Evolutionary conservation across 2,797 vertebrate species (phyloP).

Genomic region (Tauraco hartlaubi): DNA sequence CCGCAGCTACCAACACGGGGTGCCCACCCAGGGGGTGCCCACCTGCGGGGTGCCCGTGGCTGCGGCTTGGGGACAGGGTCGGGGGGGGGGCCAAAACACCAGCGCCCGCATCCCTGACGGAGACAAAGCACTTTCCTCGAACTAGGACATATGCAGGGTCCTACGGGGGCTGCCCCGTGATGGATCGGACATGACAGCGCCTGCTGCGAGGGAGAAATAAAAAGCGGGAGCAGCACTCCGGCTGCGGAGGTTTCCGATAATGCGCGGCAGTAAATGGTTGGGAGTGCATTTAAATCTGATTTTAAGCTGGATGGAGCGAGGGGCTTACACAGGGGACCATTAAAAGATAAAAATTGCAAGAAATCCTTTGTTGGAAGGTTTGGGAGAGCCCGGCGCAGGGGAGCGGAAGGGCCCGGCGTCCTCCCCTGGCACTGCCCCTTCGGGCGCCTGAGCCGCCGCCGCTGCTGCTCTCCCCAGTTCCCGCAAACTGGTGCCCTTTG

Average conservation of each 20-base stretch:
- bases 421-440: not conserved
- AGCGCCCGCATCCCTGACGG: not conserved
- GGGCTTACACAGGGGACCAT: not conserved
- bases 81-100: fast-evolving
- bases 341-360: not conserved
- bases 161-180: slow-evolving; percentile 1
- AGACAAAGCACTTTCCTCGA: not conserved
- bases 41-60: not conserved
- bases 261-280: not conserved
- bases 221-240: not conserved
- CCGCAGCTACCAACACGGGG: fast-evolving
- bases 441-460: not conserved
- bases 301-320: not conserved
- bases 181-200: slow-evolving; percentile 42
- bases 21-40: too few species aligned
- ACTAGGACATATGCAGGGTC: not conserved
- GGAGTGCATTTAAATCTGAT: slow-evolving; percentile 2
- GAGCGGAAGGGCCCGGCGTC: not conserved
- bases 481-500: not conserved
- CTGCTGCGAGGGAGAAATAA: slow-evolving; percentile 16
- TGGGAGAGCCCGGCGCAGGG: not conserved
- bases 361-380: not conserved
- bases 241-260: not conserved
- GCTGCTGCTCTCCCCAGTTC: not conserved
- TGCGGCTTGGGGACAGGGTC: fast-evolving